Base-by-base conservation (phyloP, 1,140 invertebrate species). In the Araneus ventricosus region DNA sequence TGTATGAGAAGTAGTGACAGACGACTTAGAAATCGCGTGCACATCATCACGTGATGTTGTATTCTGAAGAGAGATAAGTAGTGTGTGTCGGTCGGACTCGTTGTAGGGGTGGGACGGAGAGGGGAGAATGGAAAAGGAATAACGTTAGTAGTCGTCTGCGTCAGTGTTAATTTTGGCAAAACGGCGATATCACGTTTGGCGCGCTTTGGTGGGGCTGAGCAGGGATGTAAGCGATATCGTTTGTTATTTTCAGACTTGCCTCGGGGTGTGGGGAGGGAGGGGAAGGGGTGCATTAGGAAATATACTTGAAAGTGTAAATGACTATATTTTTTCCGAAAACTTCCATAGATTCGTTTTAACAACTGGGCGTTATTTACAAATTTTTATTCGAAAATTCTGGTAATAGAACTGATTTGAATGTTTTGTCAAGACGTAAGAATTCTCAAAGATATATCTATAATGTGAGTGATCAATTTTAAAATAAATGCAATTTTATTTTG, bases 161-260 rank as follows among this genome's bases (percentile, higher is more conserved):
- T 37, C 70, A 75, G 70, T 75, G 70, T 75, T 75, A 75, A 75
- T 75, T 75, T 75, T 34, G 70, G 70, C 70, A 75, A 75, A 75
- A 75, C 30, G 70, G 4, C 70, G 70, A 34, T 75, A 75, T 75
- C 70, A 34, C 22, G 70, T 75, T 75, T 75, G 70, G 70, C 34
- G 70, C 70, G 30, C 70, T 75, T 34, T 34, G 30, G 70, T 7
- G 20, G 30, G 10, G 30, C 4, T 1, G 70, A 37, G 10, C 4
- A 5, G 67, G 70, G 70, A 20, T 4, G 67, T 37, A 75, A 75
- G 30, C 34, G 70, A 75, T 75, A 75, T 75, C 70, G 34, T 75
- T 37, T 75, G 34, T 75, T 70, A 30, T 70, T 30, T 75, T 4
- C 3, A 17, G 5, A 20, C 27, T 75, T 75, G 70, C 27, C 63